Conservation (phyloP, 2,888 invertebrate species). For the Stomorhina lunata region DNA sequence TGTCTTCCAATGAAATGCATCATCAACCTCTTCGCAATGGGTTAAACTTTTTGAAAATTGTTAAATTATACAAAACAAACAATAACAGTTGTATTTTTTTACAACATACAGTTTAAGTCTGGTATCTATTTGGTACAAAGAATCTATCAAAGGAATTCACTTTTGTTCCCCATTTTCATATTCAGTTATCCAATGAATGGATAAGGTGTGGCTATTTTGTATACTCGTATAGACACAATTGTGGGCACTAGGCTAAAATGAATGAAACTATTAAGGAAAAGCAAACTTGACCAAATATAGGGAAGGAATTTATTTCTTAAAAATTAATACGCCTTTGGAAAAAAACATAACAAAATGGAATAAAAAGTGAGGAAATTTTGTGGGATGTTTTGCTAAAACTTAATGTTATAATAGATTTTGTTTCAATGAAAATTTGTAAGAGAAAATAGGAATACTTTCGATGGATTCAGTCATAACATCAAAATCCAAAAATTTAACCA, state of each 20-base stretch:
- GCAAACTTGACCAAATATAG: background rate
- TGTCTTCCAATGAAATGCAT: background rate
- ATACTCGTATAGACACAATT: background rate
- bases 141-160: constrained; percentile 31
- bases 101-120: constrained; percentile 13
- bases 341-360: background rate
- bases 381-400: too few species aligned
- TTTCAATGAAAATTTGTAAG: too few species aligned
- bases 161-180: background rate
- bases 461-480: too few species aligned
- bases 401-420: too few species aligned
- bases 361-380: too few species aligned
- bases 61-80: constrained; percentile 23
- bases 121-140: constrained; percentile 33
- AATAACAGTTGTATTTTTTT: constrained; percentile 46
- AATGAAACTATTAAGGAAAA: background rate
- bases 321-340: background rate
- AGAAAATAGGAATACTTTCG: too few species aligned
- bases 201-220: constrained; percentile 48
- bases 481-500: too few species aligned
- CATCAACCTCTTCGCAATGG: background rate
- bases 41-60: constrained; percentile 13
- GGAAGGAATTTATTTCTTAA: background rate
- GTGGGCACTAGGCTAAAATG: background rate
- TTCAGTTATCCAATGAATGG: constrained; percentile 25